A percentile compares a stretch with the other conserved stretches of the same genome.
phyloP scores from a whole-genome alignment of 2,113 vertebrate species.

The Pipa parva region DNA sequence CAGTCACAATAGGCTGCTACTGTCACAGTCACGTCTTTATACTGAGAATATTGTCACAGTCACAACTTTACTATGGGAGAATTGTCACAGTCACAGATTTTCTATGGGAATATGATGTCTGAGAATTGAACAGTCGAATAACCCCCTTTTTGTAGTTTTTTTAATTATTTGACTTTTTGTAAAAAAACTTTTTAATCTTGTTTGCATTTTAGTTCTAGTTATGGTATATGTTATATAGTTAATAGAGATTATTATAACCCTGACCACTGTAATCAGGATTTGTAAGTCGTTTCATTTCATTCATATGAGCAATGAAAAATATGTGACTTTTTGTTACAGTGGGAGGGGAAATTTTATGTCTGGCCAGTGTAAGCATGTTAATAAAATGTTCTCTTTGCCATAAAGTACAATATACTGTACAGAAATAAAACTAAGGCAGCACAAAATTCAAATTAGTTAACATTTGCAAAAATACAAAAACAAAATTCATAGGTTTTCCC shows the following conservation, averaged over 20 bases:
- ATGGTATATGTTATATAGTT: too few species aligned
- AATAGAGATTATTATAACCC: constrained; percentile 24
- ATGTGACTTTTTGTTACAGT: neutral
- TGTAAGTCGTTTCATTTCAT: constrained; percentile 27
- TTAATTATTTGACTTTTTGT: neutral
- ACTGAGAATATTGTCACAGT: too few species aligned
- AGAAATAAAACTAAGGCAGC: neutral
- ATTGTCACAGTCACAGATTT: too few species aligned
- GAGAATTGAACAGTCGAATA: neutral
- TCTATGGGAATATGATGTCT: too few species aligned
- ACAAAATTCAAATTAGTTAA: neutral
- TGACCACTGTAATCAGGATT: constrained; percentile 25
- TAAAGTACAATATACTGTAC: neutral
- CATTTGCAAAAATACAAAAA: too few species aligned
- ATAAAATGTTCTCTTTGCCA: neutral
- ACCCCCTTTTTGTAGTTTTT: neutral
- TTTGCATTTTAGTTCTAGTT: too few species aligned
- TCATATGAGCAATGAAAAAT: neutral
- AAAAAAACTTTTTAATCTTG: neutral
- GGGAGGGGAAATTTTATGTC: neutral
- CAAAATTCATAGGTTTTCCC: too few species aligned
- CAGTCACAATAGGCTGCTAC: too few species aligned
- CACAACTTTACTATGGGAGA: too few species aligned
- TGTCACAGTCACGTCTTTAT: too few species aligned
- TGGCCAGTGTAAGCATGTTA: neutral